These are phyloP conservation scores for Neodon shergylaensis DNA, from an alignment of 2,113 vertebrate species.

Conservation along the genomic window DNA sequence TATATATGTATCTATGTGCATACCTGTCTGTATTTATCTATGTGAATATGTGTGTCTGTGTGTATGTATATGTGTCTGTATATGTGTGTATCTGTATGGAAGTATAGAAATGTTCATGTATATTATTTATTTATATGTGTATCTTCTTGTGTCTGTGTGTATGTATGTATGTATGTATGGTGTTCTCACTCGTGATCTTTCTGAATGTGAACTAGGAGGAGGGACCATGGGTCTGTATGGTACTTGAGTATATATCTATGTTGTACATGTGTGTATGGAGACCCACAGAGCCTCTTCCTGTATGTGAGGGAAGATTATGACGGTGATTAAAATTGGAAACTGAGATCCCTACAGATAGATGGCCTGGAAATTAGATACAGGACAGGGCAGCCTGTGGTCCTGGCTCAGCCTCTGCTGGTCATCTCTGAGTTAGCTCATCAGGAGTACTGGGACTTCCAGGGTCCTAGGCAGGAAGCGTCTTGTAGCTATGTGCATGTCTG, in stretches of 20 bases:
- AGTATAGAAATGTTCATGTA: too few species aligned
- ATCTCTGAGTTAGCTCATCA: not conserved
- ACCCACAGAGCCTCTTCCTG: not conserved
- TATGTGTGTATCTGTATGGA: not conserved
- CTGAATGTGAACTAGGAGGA: not conserved
- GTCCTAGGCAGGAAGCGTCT: not conserved
- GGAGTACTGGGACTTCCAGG: too few species aligned
- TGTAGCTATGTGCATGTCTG: too few species aligned
- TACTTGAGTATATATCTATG: not conserved
- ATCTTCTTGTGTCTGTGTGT: not conserved
- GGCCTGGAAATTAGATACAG: not conserved
- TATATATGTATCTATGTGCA: not conserved
- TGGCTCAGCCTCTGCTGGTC: not conserved
- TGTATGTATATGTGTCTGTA: not conserved
- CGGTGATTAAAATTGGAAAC: too few species aligned
- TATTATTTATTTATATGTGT: not conserved
- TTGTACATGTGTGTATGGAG: not conserved
- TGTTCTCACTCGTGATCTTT: not conserved
- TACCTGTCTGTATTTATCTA: not conserved
- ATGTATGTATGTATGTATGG: accelerated
- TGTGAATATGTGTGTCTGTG: not conserved
- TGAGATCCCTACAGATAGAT: not conserved
- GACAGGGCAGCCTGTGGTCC: not conserved
- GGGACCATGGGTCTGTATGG: not conserved
- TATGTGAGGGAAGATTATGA: not conserved